Conservation (phyloP, 2,888 invertebrate genomes). For the Ernsta delagoae region DNA sequence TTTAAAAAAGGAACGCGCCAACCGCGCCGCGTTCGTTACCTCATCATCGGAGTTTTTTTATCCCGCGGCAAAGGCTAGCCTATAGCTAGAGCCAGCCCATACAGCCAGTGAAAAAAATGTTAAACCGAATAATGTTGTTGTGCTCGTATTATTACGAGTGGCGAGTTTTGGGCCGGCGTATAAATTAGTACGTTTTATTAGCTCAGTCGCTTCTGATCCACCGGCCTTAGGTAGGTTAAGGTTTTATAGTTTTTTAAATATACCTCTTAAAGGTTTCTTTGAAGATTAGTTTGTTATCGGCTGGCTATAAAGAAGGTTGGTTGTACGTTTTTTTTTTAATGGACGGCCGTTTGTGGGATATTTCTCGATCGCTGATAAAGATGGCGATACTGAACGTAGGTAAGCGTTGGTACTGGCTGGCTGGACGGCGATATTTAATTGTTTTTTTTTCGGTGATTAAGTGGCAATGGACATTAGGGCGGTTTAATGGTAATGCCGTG, state of each 20-base stretch:
- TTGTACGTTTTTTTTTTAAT: conserved; percentile 49
- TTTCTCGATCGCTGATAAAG: conserved; percentile 52
- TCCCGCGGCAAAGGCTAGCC: conserved; percentile 66
- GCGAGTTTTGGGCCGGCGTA: conserved; percentile 53
- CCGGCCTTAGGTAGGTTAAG: conserved; percentile 55
- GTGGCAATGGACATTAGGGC: too few species aligned
- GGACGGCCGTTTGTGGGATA: conserved; percentile 52
- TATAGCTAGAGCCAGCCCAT: conserved; percentile 70
- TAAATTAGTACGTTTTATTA: conserved; percentile 77
- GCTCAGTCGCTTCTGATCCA: conserved; percentile 63
- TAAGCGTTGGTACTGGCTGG: conserved; percentile 42
- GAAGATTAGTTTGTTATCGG: conserved; percentile 78
- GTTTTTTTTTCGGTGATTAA: too few species aligned
- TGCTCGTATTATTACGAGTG: conserved; percentile 62
- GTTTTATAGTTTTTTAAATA: conserved; percentile 70
- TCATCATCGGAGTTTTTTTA: conserved; percentile 78
- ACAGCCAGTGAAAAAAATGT: conserved; percentile 56
- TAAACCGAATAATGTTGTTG: conserved; percentile 73
- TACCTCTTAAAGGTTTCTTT: conserved; percentile 61
- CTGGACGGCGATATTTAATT: too few species aligned
- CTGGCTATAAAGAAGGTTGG: conserved; percentile 71
- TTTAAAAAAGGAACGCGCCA: conserved; percentile 82
- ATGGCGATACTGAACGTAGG: conserved; percentile 44
- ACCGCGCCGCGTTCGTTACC: conserved; percentile 83
- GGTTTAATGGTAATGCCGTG: too few species aligned